Conservation (phyloP, 2,888 invertebrate genomes). For the Cryptocephalus primarius region DNA sequence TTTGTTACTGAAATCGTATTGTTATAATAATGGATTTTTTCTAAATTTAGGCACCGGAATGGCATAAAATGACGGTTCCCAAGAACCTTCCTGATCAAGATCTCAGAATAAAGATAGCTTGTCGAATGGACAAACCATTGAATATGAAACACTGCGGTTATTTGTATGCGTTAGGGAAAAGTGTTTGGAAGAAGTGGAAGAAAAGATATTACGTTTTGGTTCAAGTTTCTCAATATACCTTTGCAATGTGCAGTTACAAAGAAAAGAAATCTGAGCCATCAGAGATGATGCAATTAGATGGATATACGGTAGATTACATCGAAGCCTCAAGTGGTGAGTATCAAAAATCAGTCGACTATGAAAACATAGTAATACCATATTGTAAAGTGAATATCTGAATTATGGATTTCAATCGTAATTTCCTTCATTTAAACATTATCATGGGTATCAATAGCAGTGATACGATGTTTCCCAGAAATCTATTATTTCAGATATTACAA, state of each 20-base stretch:
- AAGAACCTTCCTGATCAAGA: conserved; percentile 95
- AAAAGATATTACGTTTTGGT: conserved; percentile 96
- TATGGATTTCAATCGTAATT: no score
- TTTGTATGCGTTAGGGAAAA: conserved; percentile 87
- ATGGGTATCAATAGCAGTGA: no score
- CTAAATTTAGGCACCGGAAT: conserved; percentile 70
- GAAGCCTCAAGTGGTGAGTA: conserved; percentile 82
- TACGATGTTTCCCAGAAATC: no score
- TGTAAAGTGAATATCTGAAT: no score
- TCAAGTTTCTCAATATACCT: conserved; percentile 99
- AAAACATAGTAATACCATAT: no score
- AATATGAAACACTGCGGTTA: conserved; percentile 98
- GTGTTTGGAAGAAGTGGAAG: conserved; percentile 99
- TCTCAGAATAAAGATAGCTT: conserved; percentile 92
- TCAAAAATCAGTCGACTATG: no score
- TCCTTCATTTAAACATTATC: no score
- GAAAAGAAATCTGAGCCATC: conserved; percentile 99
- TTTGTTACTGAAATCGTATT: no score
- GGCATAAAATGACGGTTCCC: conserved; percentile 95
- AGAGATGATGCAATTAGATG: conserved; percentile 99
- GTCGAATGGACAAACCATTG: conserved; percentile 96
- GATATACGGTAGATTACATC: conserved; percentile 98
- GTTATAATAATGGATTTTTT: no score
- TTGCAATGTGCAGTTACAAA: conserved; percentile 98
- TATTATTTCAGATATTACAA: no score